These are phyloP conservation scores for Thamnaconus septentrionalis DNA, from an alignment of 2,113 vertebrate genomes.

Conservation along the genomic window DNA sequence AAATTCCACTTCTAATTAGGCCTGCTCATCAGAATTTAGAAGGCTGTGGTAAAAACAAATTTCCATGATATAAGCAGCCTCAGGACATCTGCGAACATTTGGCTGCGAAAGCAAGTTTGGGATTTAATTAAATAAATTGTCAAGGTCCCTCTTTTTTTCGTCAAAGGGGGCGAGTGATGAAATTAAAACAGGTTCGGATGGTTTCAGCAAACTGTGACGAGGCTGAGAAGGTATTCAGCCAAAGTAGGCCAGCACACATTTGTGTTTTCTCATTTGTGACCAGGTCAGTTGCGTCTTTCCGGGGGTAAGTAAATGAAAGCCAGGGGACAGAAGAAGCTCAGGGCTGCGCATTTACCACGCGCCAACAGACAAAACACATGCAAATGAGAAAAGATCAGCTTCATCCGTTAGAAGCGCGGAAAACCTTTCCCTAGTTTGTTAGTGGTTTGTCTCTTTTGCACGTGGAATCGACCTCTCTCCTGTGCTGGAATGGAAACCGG, in stretches of 20 bases:
- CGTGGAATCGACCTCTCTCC: not conserved
- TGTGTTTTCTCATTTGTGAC: not conserved
- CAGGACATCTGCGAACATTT: constrained; percentile 53
- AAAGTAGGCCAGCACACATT: constrained; percentile 12
- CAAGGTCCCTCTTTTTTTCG: constrained; percentile 21
- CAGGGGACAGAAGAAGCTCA: too few species aligned
- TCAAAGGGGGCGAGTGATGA: too few species aligned
- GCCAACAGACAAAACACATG: too few species aligned
- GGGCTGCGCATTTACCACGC: too few species aligned
- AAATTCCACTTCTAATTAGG: constrained; percentile 66
- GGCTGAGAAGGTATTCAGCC: constrained; percentile 49
- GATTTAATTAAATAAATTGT: constrained; percentile 57
- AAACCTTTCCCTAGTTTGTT: not conserved
- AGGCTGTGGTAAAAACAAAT: constrained; percentile 38
- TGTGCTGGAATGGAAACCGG: not conserved
- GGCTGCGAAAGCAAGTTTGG: constrained; percentile 58
- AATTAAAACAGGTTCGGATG: constrained; percentile 46
- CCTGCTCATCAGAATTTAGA: constrained; percentile 54
- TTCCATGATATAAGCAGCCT: constrained; percentile 52
- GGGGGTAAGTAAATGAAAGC: too few species aligned
- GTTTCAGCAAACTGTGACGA: constrained; percentile 35
- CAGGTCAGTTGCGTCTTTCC: too few species aligned
- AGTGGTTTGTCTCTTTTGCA: too few species aligned
- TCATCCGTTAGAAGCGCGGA: not conserved
- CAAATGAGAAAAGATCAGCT: not conserved